phyloP scores from a whole-genome alignment of 2,888 invertebrate species.

The Drosophila ustulata region DNA sequence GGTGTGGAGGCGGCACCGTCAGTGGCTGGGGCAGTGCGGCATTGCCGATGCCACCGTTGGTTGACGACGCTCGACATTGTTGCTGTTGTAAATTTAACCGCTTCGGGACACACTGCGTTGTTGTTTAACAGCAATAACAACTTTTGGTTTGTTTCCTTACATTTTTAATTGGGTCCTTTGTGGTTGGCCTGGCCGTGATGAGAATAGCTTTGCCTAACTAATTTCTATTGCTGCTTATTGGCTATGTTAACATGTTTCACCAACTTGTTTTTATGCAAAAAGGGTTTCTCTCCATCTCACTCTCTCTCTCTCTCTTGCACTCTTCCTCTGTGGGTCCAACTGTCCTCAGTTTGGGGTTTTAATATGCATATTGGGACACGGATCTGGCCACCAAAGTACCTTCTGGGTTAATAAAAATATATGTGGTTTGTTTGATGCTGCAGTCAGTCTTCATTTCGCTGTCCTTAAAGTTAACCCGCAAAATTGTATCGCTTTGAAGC shows the following conservation, averaged over 20 bases:
- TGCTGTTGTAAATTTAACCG: conserved; percentile 83
- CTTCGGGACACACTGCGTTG: conserved; percentile 83
- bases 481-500: neutral
- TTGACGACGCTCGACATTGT: conserved; percentile 48
- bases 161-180: conserved; percentile 84
- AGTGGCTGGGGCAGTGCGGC: neutral
- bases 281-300: conserved; percentile 53
- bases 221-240: conserved; percentile 82
- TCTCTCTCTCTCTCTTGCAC: neutral
- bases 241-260: conserved; percentile 81
- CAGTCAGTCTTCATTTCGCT: conserved; percentile 37
- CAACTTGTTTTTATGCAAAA: conserved; percentile 75
- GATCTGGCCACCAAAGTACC: conserved; percentile 62
- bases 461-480: neutral
- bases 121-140: conserved; percentile 78
- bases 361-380: conserved; percentile 76
- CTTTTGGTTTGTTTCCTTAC: conserved; percentile 81
- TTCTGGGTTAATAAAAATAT: conserved; percentile 76
- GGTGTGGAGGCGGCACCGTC: conserved; percentile 39
- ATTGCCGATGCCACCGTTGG: neutral
- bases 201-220: conserved; percentile 73
- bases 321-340: conserved; percentile 2
- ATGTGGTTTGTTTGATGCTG: conserved; percentile 76
- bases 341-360: conserved; percentile 28
- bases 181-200: conserved; percentile 70